These are phyloP conservation scores for Ormia ochracea DNA, from an alignment of 2,888 invertebrate species.

Conservation along the genomic window DNA sequence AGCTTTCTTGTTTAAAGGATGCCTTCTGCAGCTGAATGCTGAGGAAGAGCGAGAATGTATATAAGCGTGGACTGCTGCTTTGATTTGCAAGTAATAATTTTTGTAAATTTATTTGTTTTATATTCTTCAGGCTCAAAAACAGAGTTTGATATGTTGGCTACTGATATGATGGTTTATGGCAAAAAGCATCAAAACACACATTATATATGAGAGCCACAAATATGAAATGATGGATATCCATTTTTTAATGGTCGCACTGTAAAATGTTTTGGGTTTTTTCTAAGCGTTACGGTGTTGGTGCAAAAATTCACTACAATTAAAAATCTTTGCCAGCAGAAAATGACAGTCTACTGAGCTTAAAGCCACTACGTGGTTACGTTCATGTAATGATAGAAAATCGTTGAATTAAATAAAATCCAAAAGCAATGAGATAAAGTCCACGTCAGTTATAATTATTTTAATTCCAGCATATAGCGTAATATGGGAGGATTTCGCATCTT, in stretches of 20 bases:
- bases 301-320: neutral
- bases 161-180: constrained; percentile 30
- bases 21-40: neutral
- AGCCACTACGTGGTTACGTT: no score
- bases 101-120: constrained; percentile 20
- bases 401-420: no score
- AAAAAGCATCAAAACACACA: neutral
- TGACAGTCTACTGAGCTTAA: no score
- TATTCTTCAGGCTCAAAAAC: neutral
- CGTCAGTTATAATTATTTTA: no score
- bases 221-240: constrained; percentile 70
- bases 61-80: neutral
- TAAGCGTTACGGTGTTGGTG: neutral
- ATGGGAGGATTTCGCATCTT: no score
- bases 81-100: constrained; percentile 33
- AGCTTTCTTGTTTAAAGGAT: neutral
- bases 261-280: constrained; percentile 40
- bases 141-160: constrained; percentile 30
- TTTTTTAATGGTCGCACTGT: constrained; percentile 69
- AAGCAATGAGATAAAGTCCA: no score
- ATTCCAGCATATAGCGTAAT: no score
- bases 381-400: no score
- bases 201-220: neutral
- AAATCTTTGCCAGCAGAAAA: no score
- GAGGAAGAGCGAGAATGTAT: neutral